These are phyloP conservation scores for Chionodraco myersi DNA, from an alignment of 2,113 vertebrate genomes.

Conservation along the genomic window DNA sequence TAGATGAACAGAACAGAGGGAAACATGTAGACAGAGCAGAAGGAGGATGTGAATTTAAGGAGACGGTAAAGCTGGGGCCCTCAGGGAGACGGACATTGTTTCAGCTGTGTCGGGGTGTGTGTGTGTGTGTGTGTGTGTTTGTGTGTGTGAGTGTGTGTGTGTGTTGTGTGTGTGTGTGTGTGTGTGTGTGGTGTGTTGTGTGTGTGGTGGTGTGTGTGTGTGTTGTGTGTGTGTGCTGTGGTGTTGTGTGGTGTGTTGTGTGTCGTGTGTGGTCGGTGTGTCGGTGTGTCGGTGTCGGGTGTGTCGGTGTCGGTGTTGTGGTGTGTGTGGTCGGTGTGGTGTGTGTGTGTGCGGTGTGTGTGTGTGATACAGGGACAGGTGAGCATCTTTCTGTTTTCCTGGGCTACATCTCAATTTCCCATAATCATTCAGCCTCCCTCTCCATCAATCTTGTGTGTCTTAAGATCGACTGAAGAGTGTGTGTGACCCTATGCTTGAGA, in stretches of 20 bases:
- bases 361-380: conserved; percentile 19
- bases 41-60: conserved; percentile 18
- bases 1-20: not conserved
- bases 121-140: not conserved
- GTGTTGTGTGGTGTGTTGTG: too few relatives aligned
- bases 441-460: conserved; percentile 20
- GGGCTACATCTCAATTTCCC: conserved; percentile 35
- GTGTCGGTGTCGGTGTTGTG: too few relatives aligned
- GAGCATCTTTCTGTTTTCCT: conserved; percentile 21
- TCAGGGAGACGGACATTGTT: conserved; percentile 28
- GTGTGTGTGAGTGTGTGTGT: too few relatives aligned
- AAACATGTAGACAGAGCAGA: not conserved
- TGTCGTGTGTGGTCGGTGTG: too few relatives aligned
- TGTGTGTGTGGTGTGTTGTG: too few relatives aligned
- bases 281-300: too few relatives aligned
- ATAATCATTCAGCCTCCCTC: conserved; percentile 19
- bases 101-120: conserved; percentile 25
- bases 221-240: too few relatives aligned
- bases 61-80: conserved; percentile 9
- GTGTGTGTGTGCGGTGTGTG: not conserved
- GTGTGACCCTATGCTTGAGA: not conserved
- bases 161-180: too few relatives aligned
- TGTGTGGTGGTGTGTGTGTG: too few relatives aligned
- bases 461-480: not conserved
- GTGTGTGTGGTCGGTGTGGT: conserved; percentile 18